Conservation (phyloP, 1,140 invertebrate species). For the Dinoponera quadriceps region DNA sequence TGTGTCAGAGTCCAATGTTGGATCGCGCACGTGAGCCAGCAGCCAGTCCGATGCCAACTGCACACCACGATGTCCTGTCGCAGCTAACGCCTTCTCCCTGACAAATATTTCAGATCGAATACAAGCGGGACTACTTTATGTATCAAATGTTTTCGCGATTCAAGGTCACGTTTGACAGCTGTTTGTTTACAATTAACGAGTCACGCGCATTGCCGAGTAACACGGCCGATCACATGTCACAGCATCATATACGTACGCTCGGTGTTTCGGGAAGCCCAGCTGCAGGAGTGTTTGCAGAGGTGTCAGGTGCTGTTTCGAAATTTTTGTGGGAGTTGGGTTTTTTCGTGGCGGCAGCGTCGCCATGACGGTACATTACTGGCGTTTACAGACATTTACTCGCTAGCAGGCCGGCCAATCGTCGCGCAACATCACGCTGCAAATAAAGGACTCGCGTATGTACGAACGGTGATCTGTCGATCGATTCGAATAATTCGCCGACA, state of each 20-base stretch:
- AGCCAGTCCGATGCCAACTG: conserved; percentile 96
- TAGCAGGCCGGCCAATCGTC: conserved; percentile 49
- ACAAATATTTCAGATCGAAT: conserved; percentile 3
- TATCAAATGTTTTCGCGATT: background rate
- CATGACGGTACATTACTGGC: conserved; percentile 84
- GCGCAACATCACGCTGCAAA: background rate
- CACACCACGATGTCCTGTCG: conserved; percentile 94
- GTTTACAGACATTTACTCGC: background rate
- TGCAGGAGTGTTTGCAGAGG: conserved; percentile 93
- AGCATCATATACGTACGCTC: conserved; percentile 90
- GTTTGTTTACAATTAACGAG: conserved; percentile 77
- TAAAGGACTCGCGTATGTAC: background rate
- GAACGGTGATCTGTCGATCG: background rate
- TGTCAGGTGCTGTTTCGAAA: conserved; percentile 90
- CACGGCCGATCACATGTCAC: background rate
- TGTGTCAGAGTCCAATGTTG: conserved; percentile 90
- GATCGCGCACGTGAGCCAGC: conserved; percentile 94
- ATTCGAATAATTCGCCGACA: background rate
- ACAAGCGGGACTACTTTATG: background rate
- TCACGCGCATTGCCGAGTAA: background rate
- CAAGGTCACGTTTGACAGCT: conserved; percentile 72
- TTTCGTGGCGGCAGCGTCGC: conserved; percentile 89
- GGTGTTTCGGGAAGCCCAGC: conserved; percentile 94
- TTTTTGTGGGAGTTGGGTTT: conserved; percentile 89
- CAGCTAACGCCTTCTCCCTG: conserved; percentile 95